phyloP scores from a whole-genome alignment of 2,113 vertebrate genomes.

The Stigmatopora argus region DNA sequence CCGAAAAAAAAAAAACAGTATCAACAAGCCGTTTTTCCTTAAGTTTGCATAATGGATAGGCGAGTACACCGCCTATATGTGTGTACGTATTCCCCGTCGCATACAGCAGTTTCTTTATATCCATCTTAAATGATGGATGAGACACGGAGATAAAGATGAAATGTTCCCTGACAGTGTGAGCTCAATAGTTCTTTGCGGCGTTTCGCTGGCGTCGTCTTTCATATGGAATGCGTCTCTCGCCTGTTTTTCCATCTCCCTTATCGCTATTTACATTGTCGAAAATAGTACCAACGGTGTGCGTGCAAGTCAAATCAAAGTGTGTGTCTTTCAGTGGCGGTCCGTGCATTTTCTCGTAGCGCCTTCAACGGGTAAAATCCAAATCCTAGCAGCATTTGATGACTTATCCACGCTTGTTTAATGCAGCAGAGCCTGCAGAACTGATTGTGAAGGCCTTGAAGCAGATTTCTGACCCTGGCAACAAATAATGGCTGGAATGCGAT shows the following conservation, averaged over 20 bases:
- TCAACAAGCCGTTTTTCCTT: background rate
- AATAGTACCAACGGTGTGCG: slow-evolving; percentile 37
- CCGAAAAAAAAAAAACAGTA: too few species aligned
- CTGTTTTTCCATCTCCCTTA: background rate
- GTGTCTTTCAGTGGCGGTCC: too few species aligned
- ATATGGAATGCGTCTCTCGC: background rate
- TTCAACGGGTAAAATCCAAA: too few species aligned
- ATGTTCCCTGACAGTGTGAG: background rate
- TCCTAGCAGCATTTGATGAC: too few species aligned
- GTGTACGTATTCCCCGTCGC: background rate
- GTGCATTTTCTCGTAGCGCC: too few species aligned
- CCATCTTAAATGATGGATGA: background rate
- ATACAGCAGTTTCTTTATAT: background rate
- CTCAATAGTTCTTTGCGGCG: background rate
- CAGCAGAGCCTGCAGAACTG: too few species aligned
- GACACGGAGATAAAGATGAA: background rate
- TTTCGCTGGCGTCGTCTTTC: background rate
- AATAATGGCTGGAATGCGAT: too few species aligned
- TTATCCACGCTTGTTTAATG: too few species aligned
- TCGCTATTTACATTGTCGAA: slow-evolving; percentile 23
- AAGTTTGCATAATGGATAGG: background rate
- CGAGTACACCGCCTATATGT: background rate
- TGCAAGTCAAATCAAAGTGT: slow-evolving; percentile 47
- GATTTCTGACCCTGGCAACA: too few species aligned
- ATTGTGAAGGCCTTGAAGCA: too few species aligned